Base-by-base conservation (phyloP, 2,113 vertebrate genomes). In the Salvelinus sp. region DNA sequence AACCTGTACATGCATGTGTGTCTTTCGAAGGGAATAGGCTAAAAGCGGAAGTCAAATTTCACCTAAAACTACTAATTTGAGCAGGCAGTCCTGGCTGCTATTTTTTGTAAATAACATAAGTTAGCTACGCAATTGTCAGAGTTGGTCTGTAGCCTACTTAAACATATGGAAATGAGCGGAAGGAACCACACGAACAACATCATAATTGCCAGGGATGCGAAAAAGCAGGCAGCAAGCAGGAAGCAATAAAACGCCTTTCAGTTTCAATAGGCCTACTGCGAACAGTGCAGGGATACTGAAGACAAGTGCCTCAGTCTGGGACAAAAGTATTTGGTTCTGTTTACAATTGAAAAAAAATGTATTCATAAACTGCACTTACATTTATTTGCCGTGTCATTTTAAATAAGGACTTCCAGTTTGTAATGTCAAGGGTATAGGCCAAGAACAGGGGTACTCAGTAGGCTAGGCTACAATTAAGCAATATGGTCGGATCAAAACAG, bases 41-140 rank as follows among this genome's bases (percentile, higher is more conserved):
- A 44, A 44, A 44, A 44, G 38, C 2, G 2, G 38, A 44, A 10
- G 38, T 44, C 38, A 44, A 2, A 44, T 44, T 44, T 44, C 38
- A 9, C 60, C 18, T n/a, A 68, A 13, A 50, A 30, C n/a, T 67
- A 23, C 75, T 85, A 75, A 63, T 83, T 76, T 79, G 65, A 78
- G n/a, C 77, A 79, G 62, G 72, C 82, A 80, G 72, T 3, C 69
- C 75, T 58, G 78, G 76, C 69, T 77, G 6, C 69, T 67, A 81
- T 86, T 86, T 86, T 84, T 87, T 63, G 73, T 77, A 78, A 22
- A 72, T 75, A 79, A 79, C 79, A 78, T 83, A 48, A 80, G 73
- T 81, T 76, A 57, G n/a, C 62, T 50, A 50, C 14, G 22, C 50
- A 68, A 76, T 76, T 76, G 79, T 79, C 74, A 71, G 82, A 79